These are phyloP conservation scores for Heliconius aoede DNA, from an alignment of 2,888 invertebrate species.

Conservation along the genomic window DNA sequence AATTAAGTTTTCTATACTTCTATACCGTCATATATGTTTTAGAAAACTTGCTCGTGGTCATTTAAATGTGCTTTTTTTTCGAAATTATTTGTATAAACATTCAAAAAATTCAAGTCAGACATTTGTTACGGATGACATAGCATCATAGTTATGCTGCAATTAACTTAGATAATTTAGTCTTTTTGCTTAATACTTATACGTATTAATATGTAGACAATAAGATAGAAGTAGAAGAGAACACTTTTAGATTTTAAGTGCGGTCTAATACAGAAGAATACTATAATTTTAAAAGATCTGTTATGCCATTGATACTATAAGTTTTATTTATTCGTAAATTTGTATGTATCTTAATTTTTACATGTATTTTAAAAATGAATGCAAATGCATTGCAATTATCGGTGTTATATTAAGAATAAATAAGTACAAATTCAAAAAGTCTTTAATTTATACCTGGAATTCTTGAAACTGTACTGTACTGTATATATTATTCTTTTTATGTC, in stretches of 20 bases:
- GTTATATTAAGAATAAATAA: conserved; percentile 44
- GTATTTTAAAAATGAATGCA: conserved; percentile 29
- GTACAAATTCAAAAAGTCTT: conserved; percentile 29
- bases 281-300: conserved; percentile 63
- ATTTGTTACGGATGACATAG: conserved; percentile 18
- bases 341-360: conserved; percentile 47
- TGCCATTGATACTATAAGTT: conserved; percentile 74
- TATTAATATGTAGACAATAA: conserved; percentile 18
- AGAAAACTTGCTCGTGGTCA: not conserved
- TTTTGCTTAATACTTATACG: conserved; percentile 25
- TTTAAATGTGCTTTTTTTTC: not conserved
- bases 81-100: not conserved
- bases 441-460: not conserved
- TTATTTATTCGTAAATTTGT: conserved; percentile 64
- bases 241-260: conserved; percentile 26
- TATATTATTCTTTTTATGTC: not conserved
- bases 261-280: conserved; percentile 30
- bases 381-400: conserved; percentile 43
- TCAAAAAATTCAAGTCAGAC: not conserved
- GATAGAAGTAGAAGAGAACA: conserved; percentile 18
- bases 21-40: not conserved
- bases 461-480: too few species aligned
- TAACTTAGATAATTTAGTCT: not conserved
- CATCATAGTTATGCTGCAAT: not conserved
- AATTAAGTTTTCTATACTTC: conserved; percentile 14